Evolutionary conservation across 2,888 invertebrate species (phyloP).

Genomic region (Nomada fabriciana): DNA sequence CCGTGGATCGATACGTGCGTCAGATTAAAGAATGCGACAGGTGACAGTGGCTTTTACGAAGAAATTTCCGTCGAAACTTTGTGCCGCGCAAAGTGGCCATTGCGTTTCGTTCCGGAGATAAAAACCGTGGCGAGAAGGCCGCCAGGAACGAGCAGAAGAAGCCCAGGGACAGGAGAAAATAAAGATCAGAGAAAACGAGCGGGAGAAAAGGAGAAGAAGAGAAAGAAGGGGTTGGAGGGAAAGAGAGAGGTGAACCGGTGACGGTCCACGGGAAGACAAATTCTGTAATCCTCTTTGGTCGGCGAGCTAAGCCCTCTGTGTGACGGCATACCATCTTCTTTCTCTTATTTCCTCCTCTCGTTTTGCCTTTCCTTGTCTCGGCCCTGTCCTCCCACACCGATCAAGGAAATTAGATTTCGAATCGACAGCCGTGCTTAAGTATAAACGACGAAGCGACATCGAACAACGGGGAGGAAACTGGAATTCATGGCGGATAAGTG

Average conservation of each 20-base stretch:
- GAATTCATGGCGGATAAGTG: slow-evolving; percentile 30
- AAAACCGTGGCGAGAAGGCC: slow-evolving; percentile 63
- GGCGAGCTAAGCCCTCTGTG: slow-evolving; percentile 82
- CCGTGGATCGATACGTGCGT: slow-evolving; percentile 70
- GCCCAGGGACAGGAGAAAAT: slow-evolving; percentile 49
- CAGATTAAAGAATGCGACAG: slow-evolving; percentile 72
- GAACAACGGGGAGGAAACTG: slow-evolving; percentile 52
- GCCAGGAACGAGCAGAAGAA: slow-evolving; percentile 44
- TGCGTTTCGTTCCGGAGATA: slow-evolving; percentile 81
- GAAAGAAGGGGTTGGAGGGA: slow-evolving; percentile 23
- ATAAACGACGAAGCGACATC: slow-evolving; percentile 67
- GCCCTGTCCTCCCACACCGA: slow-evolving; percentile 75
- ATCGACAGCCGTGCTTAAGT: slow-evolving; percentile 74
- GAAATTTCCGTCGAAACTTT: slow-evolving; percentile 75
- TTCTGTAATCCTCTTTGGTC: slow-evolving; percentile 84
- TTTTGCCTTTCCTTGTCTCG: slow-evolving; percentile 62
- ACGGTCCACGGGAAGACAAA: slow-evolving; percentile 80
- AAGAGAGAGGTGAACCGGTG: slow-evolving; percentile 55
- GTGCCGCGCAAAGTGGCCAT: slow-evolving; percentile 84
- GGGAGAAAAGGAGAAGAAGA: background rate
- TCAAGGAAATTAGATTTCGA: slow-evolving; percentile 79
- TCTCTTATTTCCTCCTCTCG: slow-evolving; percentile 72
- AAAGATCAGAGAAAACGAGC: slow-evolving; percentile 40
- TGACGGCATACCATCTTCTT: slow-evolving; percentile 79
- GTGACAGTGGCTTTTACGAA: slow-evolving; percentile 74